Conservation (phyloP, 2,797 vertebrate species). For the Molossus molossus region DNA sequence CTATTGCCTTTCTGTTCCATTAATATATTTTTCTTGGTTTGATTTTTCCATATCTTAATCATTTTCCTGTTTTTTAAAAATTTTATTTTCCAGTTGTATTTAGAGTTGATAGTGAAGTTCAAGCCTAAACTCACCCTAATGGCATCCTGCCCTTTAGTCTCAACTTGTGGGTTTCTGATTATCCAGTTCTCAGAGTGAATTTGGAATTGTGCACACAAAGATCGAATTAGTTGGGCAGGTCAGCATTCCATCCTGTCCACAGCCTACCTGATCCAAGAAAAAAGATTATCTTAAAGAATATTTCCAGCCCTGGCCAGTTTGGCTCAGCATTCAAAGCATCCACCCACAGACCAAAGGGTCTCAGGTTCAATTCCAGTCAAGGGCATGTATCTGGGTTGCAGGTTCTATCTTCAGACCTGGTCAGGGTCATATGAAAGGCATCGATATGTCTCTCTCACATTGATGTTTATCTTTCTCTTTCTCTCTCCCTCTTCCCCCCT, state of each 20-base stretch:
- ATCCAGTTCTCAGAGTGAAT: neutral
- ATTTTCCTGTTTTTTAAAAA: neutral
- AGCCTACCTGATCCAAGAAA: neutral
- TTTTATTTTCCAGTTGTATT: neutral
- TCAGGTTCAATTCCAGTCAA: no score
- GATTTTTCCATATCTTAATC: neutral
- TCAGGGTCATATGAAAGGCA: no score
- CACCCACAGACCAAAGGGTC: no score
- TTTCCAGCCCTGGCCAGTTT: neutral
- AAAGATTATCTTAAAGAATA: slow-evolving; percentile 19
- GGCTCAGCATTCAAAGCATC: no score
- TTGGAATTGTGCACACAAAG: neutral
- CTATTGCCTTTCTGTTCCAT: neutral
- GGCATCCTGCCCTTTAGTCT: neutral
- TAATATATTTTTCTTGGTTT: neutral
- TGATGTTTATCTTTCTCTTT: no score
- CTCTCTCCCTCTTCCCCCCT: no score
- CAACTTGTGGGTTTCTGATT: neutral
- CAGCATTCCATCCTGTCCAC: neutral
- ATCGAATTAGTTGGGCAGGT: neutral
- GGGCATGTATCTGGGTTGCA: no score
- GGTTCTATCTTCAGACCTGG: no score
- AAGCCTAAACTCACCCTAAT: neutral
- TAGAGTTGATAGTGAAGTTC: slow-evolving; percentile 7
- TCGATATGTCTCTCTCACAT: no score